A percentile compares a stretch with the other conserved stretches of the same genome.
Conservation (phyloP, 2,113 vertebrate species). For the Balaenoptera acutorostrata region DNA sequence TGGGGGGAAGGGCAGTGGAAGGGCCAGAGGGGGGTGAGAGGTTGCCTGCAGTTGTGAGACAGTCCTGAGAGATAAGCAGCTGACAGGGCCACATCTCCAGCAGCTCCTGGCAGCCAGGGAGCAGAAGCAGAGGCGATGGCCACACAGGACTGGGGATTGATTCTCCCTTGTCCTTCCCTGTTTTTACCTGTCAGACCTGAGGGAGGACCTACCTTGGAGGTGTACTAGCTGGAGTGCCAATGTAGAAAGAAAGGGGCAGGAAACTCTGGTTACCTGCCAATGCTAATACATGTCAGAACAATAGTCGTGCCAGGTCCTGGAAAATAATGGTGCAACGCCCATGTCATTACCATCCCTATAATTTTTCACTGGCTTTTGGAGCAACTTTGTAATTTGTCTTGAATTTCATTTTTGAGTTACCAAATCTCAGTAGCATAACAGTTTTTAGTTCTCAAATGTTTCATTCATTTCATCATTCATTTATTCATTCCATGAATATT, state of each 20-base stretch:
- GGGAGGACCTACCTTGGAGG: conserved; percentile 14
- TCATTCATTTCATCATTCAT: background rate
- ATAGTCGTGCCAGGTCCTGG: conserved; percentile 35
- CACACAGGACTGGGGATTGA: background rate
- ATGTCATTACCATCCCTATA: conserved; percentile 44
- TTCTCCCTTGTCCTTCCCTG: background rate
- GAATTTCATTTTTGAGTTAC: conserved; percentile 68
- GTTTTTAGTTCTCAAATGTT: conserved; percentile 52
- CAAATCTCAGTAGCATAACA: conserved; percentile 59
- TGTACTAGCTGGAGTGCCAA: background rate
- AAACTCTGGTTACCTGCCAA: conserved; percentile 43
- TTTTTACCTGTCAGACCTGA: background rate
- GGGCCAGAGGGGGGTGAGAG: background rate
- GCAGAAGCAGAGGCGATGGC: background rate
- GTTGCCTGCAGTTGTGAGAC: accelerated
- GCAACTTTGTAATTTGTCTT: conserved; percentile 65
- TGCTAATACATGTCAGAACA: conserved; percentile 12
- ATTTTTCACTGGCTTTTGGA: conserved; percentile 68
- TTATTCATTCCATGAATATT: background rate
- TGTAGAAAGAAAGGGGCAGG: conserved; percentile 11
- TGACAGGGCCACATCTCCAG: background rate
- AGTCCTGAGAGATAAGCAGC: background rate
- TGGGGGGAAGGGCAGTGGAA: background rate
- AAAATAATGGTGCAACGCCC: conserved; percentile 47
- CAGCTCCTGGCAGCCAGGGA: background rate